Conservation (phyloP, 2,113 vertebrate species). For the Ardeotis arabs region DNA sequence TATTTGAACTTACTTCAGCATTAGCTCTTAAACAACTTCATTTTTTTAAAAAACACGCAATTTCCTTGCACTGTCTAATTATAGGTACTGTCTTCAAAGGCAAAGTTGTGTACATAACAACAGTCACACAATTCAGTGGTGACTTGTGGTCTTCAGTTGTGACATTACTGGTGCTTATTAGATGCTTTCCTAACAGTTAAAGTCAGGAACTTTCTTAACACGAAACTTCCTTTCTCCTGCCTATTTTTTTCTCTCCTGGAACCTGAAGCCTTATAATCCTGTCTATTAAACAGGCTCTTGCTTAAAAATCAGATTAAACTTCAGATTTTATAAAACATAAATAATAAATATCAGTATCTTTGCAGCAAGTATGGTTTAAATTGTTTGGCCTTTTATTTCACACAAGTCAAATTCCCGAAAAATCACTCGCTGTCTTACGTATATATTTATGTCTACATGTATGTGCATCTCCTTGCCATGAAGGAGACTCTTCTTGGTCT, state of each 20-base stretch:
- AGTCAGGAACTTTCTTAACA: not conserved
- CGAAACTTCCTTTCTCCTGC: not conserved
- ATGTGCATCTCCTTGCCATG: not conserved
- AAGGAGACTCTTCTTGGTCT: not conserved
- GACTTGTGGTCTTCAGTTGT: not conserved
- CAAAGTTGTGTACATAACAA: not conserved
- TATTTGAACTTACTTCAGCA: constrained; percentile 31
- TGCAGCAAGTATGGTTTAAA: not conserved
- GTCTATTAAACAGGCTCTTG: not conserved
- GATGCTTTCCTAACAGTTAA: not conserved
- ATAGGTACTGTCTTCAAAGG: not conserved
- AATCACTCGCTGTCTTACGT: not conserved
- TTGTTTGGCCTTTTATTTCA: not conserved
- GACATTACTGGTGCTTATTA: not conserved
- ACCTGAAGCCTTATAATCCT: not conserved
- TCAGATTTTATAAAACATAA: not conserved
- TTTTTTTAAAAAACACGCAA: not conserved
- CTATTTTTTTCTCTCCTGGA: not conserved
- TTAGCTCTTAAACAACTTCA: not conserved
- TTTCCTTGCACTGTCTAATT: not conserved
- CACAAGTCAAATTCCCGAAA: not conserved
- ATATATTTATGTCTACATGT: no score
- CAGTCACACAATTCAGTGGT: not conserved
- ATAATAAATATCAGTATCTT: not conserved
- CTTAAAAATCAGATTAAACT: not conserved